Evolutionary conservation across 2,797 vertebrate genomes (phyloP).

Genomic region (Tapera naevia): DNA sequence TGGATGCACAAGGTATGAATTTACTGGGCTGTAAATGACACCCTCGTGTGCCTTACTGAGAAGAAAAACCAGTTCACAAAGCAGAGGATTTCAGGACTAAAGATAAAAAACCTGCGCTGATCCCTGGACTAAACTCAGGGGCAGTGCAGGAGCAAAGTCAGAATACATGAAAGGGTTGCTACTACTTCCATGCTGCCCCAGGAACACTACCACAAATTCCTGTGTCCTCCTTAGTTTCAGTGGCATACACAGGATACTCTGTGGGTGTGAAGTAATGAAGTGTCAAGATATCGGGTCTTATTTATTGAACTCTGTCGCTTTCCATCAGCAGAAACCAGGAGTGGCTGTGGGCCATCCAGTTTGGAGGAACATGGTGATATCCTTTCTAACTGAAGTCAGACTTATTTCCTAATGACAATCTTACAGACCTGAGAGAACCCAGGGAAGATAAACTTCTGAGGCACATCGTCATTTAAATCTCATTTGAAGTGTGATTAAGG

Average conservation of each 20-base stretch:
- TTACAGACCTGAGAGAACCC: background rate
- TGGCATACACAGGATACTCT: background rate
- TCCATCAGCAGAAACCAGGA: background rate
- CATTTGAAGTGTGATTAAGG: background rate
- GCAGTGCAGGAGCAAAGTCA: background rate
- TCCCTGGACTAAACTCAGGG: background rate
- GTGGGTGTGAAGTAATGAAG: background rate
- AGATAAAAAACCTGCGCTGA: background rate
- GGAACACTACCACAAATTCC: background rate
- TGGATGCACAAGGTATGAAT: background rate
- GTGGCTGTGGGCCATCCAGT: background rate
- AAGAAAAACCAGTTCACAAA: conserved; percentile 39
- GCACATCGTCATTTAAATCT: background rate
- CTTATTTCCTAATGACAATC: conserved; percentile 1
- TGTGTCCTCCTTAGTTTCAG: background rate
- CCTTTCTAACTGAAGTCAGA: background rate
- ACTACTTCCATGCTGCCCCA: background rate
- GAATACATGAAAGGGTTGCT: background rate
- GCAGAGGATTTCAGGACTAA: background rate
- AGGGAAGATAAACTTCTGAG: background rate
- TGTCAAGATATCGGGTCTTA: background rate
- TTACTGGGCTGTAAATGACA: conserved; percentile 45
- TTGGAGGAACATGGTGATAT: background rate
- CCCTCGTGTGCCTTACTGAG: background rate
- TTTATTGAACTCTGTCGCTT: background rate